These are phyloP conservation scores for Amphimedon queenslandica DNA, from an alignment of 37 sponge, comb jelly and placozoan genomes.

Conservation along the genomic window DNA sequence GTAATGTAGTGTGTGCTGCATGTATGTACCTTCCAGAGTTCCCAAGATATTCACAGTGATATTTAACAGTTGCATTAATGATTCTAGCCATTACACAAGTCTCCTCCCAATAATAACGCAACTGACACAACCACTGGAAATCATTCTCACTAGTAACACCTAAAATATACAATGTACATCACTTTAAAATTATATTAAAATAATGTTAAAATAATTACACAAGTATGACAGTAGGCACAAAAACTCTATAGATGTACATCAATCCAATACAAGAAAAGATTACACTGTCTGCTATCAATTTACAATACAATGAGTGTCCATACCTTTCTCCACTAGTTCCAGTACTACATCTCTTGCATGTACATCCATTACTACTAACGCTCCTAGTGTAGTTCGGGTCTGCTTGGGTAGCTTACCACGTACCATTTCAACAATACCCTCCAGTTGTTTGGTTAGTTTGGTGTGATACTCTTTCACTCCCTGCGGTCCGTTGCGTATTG, in stretches of 20 bases:
- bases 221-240: too few species aligned
- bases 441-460: slow-evolving; percentile 73
- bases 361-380: slow-evolving; percentile 94
- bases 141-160: slow-evolving; percentile 86
- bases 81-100: slow-evolving; percentile 67
- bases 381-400: slow-evolving; percentile 94
- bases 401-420: slow-evolving; percentile 95
- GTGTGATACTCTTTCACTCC: slow-evolving; percentile 91
- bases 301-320: background rate
- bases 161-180: background rate
- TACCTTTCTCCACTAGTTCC: slow-evolving; percentile 74
- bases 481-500: slow-evolving; percentile 75
- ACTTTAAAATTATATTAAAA: too few species aligned
- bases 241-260: too few species aligned
- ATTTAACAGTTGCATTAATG: slow-evolving; percentile 87
- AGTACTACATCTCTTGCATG: slow-evolving; percentile 91
- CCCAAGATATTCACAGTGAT: slow-evolving; percentile 97
- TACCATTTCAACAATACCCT: slow-evolving; percentile 89
- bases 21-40: slow-evolving; percentile 79
- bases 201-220: too few species aligned
- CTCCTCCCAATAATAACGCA: slow-evolving; percentile 98
- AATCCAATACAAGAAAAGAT: too few species aligned
- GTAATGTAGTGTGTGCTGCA: too few species aligned
- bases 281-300: background rate
- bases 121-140: slow-evolving; percentile 96